phyloP scores from a whole-genome alignment of 1,140 invertebrate species.

The Chrysomallon squamiferum region DNA sequence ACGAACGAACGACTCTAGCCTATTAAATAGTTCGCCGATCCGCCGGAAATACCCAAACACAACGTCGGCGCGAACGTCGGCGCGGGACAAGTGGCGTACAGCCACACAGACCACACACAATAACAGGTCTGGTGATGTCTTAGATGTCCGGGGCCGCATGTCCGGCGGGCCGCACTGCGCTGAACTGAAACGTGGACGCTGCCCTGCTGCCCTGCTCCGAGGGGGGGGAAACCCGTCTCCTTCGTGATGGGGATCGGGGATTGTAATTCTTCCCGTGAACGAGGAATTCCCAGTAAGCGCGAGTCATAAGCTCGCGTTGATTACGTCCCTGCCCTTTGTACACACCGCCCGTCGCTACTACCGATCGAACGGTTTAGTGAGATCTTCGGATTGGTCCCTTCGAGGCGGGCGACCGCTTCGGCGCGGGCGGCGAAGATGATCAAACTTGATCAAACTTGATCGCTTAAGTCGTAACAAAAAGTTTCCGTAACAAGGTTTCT shows the following conservation, averaged over 20 bases:
- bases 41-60: neutral
- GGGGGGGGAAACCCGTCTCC: constrained; percentile 76
- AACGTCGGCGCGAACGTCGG: constrained; percentile 12
- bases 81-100: constrained; percentile 54
- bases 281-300: constrained; percentile 88
- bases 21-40: constrained; percentile 23
- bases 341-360: constrained; percentile 90
- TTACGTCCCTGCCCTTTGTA: constrained; percentile 70
- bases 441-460: constrained; percentile 80
- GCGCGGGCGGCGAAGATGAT: constrained; percentile 68
- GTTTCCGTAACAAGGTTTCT: constrained; percentile 88
- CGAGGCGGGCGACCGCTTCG: constrained; percentile 64
- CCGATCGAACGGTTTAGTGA: constrained; percentile 84
- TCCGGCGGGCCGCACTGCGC: constrained; percentile 85
- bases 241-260: constrained; percentile 82
- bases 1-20: constrained; percentile 79
- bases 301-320: constrained; percentile 77
- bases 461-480: constrained; percentile 89
- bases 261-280: constrained; percentile 85
- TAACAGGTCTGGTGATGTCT: constrained; percentile 86
- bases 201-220: constrained; percentile 60
- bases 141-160: constrained; percentile 82
- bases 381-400: constrained; percentile 72
- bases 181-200: constrained; percentile 70
- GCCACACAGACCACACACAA: constrained; percentile 80